These are phyloP conservation scores for Paedocypris sp. DNA, from an alignment of 2,113 vertebrate species.

Conservation along the genomic window DNA sequence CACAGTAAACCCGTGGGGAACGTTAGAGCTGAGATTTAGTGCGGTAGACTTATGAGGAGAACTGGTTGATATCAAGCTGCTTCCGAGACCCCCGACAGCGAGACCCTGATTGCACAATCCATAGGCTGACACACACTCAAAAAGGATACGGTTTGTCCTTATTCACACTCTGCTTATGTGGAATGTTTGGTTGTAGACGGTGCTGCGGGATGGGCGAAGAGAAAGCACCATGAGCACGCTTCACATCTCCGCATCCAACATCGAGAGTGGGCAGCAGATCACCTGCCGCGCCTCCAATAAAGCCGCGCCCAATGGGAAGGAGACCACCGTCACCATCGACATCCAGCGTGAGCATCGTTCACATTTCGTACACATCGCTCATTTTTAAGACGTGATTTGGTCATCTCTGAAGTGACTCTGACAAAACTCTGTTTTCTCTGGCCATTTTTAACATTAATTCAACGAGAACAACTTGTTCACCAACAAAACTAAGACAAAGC, in stretches of 20 bases:
- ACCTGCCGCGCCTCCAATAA: conserved; percentile 80
- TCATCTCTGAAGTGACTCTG: too few species aligned
- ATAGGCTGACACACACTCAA: background rate
- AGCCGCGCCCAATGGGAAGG: conserved; percentile 75
- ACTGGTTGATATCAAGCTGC: background rate
- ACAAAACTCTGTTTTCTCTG: too few species aligned
- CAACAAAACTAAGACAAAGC: too few species aligned
- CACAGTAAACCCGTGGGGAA: background rate
- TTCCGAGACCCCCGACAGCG: background rate
- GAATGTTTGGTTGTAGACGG: conserved; percentile 53
- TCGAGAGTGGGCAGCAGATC: conserved; percentile 75
- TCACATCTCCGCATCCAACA: conserved; percentile 68
- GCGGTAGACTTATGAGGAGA: background rate
- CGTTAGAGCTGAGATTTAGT: background rate
- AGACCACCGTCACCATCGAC: conserved; percentile 76
- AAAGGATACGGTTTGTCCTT: too few species aligned
- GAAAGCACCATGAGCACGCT: conserved; percentile 82
- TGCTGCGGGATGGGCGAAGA: conserved; percentile 70
- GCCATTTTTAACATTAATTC: too few species aligned
- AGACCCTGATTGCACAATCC: background rate
- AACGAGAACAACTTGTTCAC: too few species aligned
- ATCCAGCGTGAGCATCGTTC: conserved; percentile 92
- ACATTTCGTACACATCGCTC: too few species aligned
- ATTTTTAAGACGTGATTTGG: too few species aligned
- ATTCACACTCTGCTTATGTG: background rate